Percentiles rank a stretch among this genome's conserved stretches.
Conservation (phyloP, 2,888 invertebrate genomes). For the Eucriotettix oculatus region DNA sequence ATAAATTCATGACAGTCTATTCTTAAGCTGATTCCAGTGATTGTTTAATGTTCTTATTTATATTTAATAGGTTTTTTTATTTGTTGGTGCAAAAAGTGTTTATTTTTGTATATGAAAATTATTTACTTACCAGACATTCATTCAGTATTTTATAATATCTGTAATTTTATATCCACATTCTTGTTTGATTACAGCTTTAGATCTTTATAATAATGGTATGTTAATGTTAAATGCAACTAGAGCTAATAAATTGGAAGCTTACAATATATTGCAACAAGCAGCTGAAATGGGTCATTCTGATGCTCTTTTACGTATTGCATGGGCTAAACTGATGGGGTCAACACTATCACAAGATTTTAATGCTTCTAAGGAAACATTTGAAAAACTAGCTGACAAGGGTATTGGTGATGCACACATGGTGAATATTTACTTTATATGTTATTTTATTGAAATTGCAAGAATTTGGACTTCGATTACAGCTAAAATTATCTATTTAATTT, state of each 20-base stretch:
- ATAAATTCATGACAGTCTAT: too few relatives aligned
- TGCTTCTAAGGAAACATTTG: conserved; percentile 58
- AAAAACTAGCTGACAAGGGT: conserved; percentile 56
- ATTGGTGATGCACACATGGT: conserved; percentile 82
- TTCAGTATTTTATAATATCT: too few relatives aligned
- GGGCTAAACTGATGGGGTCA: conserved; percentile 77
- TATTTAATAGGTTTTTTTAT: too few relatives aligned
- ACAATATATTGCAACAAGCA: conserved; percentile 58
- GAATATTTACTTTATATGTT: conserved; percentile 9
- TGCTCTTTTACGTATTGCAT: conserved; percentile 72
- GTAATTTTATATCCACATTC: too few relatives aligned
- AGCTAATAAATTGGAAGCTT: conserved; percentile 55
- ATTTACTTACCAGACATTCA: too few relatives aligned
- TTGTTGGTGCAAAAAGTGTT: too few relatives aligned
- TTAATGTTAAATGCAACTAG: conserved; percentile 52
- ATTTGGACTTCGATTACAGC: neutral
- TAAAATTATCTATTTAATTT: neutral
- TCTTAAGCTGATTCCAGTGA: too few relatives aligned
- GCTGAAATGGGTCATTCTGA: conserved; percentile 64
- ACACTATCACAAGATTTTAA: conserved; percentile 58
- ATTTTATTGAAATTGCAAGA: neutral
- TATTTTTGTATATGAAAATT: too few relatives aligned
- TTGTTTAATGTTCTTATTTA: too few relatives aligned
- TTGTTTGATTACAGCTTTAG: conserved; percentile 40
- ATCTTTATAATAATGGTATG: conserved; percentile 54